A percentile compares a stretch with the other conserved stretches of the same genome.
Evolutionary conservation across 2,797 vertebrate genomes (phyloP).

Genomic region (Enteromius argenteus): DNA sequence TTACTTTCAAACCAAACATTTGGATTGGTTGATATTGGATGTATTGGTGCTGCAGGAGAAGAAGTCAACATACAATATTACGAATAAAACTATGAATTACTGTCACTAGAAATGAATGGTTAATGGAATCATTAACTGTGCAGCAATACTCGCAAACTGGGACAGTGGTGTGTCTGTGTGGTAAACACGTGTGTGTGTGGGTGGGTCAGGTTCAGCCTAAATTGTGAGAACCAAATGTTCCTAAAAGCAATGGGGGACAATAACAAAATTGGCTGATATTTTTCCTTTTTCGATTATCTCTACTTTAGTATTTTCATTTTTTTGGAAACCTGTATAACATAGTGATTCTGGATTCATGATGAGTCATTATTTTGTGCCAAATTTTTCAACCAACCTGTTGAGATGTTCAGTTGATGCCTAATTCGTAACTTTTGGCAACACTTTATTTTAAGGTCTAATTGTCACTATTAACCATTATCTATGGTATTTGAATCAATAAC

Average conservation of each 20-base stretch:
- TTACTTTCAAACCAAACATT: constrained; percentile 58
- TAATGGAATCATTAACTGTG: constrained; percentile 53
- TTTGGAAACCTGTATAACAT: not conserved
- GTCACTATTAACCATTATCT: not conserved
- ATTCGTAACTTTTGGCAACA: not conserved
- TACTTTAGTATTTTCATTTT: not conserved
- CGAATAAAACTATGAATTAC: constrained; percentile 56
- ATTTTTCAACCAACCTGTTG: not conserved
- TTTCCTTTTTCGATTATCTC: not conserved
- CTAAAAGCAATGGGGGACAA: not conserved
- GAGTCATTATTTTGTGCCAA: not conserved
- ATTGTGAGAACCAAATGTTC: constrained; percentile 4
- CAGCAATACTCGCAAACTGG: not conserved
- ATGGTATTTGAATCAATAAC: not conserved
- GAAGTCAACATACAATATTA: constrained; percentile 43
- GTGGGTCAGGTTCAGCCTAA: not conserved
- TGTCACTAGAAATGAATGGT: constrained; percentile 47
- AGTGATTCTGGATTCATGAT: not conserved
- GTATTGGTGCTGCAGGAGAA: constrained; percentile 27
- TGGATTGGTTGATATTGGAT: constrained; percentile 47
- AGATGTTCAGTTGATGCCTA: not conserved
- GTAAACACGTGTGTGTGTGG: not conserved
- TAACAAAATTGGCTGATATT: not conserved
- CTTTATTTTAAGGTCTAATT: not conserved
- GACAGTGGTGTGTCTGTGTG: constrained; percentile 8